Percentiles rank a stretch among this genome's conserved stretches.
Conservation (phyloP, 2,797 vertebrate species). For the Prionace glauca region DNA sequence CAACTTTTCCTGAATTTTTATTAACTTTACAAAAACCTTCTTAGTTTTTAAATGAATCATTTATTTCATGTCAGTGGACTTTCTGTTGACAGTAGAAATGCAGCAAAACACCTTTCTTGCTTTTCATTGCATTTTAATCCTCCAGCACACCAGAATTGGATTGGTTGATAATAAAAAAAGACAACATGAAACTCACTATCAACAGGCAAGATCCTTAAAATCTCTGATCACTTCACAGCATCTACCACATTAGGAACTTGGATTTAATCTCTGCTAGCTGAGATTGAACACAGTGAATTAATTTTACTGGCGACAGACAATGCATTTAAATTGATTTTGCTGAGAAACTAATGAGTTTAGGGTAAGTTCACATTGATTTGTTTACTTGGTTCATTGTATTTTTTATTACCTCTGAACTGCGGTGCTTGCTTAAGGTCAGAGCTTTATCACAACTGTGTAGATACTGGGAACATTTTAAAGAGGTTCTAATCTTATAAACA, state of each 20-base stretch:
- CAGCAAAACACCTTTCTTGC: background rate
- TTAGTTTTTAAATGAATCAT: background rate
- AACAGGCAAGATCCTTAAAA: background rate
- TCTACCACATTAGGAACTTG: background rate
- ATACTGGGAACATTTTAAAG: background rate
- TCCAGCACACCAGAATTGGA: background rate
- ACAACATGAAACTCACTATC: background rate
- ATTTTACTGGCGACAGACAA: conserved; percentile 28
- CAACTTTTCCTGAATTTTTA: background rate
- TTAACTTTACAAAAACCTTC: background rate
- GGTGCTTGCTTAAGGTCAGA: conserved; percentile 2
- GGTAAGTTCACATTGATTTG: conserved; percentile 34
- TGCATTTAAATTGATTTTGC: conserved; percentile 31
- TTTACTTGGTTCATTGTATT: conserved; percentile 29
- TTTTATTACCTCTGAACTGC: conserved; percentile 29
- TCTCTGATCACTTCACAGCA: conserved; percentile 22
- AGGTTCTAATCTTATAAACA: background rate
- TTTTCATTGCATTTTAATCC: background rate
- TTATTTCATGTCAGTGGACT: background rate
- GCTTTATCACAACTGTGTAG: conserved; percentile 1
- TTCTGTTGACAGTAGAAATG: background rate
- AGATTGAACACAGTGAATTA: background rate
- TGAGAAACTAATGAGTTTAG: conserved; percentile 32
- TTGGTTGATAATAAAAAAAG: background rate
- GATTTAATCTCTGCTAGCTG: conserved; percentile 4